Base-by-base conservation (phyloP, 2,797 vertebrate genomes). In the Molossus alvarezi region DNA sequence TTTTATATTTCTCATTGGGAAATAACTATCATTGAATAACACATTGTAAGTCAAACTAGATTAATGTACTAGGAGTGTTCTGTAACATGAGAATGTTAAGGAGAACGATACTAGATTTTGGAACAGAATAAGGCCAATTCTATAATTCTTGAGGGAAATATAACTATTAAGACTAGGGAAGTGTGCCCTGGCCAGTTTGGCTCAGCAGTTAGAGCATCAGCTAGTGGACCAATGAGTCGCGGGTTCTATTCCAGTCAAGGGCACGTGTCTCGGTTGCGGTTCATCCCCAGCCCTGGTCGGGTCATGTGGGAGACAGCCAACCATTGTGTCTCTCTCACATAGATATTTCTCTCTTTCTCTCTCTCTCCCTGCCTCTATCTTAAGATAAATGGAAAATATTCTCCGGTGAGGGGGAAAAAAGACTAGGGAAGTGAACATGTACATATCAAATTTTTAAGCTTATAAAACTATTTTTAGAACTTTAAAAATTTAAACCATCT, bases 21-120 rank as follows among this genome's bases (percentile, higher is more conserved):
- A 93, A 69, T 62, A 83, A 53, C 37, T 53, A 58, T 80, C 14
- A 72, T 17, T 69, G 37, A 86, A 73, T 86, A 90, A 58, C 10
- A 81, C 3, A 73, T 58, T 45, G 3, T 53, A 57, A 82, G 57
- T 81, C 14, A 97, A 55, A 80, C 9, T 23, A 72, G 45, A 5
- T 92, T 75, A 92, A 84, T 72, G 9, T 67, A 69, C 92, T 81
- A 72, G 8, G 37, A 86, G 29, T 77, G 14, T 69, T 92, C 15
- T 88, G 17, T 92, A 48, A 18, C 9, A 88, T 41, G 23, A 93
- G 11, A 20, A 3, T 73, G 37, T 69, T 65, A 79, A 72, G 23
- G 33, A 53, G 7, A 83, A 6, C 92, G 73, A 83, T 17, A 91
- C 53, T 58, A 53, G 12, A 57, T 88, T 85, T 73, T 60, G 6